Percentiles rank a stretch among this genome's conserved stretches.
These are phyloP conservation scores for Carabus problematicus DNA, from an alignment of 2,888 invertebrate species.

Conservation along the genomic window DNA sequence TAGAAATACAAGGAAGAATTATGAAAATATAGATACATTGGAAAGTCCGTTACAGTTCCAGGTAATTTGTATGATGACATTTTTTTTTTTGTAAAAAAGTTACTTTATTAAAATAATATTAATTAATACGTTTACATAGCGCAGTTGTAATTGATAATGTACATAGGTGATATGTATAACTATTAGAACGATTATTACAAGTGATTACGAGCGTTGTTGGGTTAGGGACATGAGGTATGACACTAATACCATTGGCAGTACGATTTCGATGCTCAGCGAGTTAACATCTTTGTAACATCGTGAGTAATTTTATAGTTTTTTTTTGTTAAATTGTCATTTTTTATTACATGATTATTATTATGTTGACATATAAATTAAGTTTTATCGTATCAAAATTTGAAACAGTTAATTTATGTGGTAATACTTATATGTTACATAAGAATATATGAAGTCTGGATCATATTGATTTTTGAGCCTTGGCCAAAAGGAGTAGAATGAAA, in stretches of 20 bases:
- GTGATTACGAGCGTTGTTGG: too few species aligned
- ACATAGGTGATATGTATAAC: too few species aligned
- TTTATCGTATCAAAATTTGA: background rate
- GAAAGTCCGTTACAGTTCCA: too few species aligned
- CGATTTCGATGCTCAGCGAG: constrained; percentile 44
- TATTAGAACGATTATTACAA: too few species aligned
- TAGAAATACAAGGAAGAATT: too few species aligned
- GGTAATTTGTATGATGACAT: too few species aligned
- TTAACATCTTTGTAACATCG: constrained; percentile 44
- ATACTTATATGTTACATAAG: constrained; percentile 32
- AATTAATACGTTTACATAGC: too few species aligned
- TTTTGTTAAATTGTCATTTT: background rate
- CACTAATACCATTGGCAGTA: constrained; percentile 42
- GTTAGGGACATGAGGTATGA: constrained; percentile 8
- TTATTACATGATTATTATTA: constrained; percentile 7
- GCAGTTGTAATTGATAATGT: too few species aligned
- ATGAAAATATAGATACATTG: too few species aligned
- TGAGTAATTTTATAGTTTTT: constrained; percentile 34
- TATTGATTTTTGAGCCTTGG: constrained; percentile 33
- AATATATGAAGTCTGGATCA: constrained; percentile 16
- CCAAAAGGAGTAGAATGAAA: background rate
- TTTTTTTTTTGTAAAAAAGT: too few species aligned
- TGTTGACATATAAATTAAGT: constrained; percentile 18
- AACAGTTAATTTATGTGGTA: background rate
- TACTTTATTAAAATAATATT: too few species aligned